Evolutionary conservation across 1,140 invertebrate genomes (phyloP), one percentile per base, ranked within the genome.

Genomic region (Dreissena rostriformis): DNA sequence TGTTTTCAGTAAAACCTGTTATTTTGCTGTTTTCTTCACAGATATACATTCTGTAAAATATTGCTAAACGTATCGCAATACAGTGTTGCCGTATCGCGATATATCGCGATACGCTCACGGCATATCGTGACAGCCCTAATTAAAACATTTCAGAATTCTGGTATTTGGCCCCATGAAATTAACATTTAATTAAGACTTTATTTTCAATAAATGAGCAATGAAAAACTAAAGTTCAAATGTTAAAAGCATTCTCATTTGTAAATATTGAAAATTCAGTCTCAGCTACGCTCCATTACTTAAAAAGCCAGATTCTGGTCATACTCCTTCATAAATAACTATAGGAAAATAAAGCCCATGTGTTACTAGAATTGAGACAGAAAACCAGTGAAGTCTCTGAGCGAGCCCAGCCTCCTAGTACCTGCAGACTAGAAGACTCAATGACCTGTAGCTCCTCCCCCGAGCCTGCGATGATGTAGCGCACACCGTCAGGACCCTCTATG

Each of bases 361-460:
- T 6, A n/a, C 19, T n/a, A 24, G 57, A 22, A 8, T 26, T 22
- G 22, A 68, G 15, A 26, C 15, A 68, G 29, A 22, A 14, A 29
- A 26, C n/a, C 29, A 68, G 1, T 22, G 39, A 2, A 39, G 39
- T 39, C 39, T 39, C 39, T 39, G 39, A 8, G 39, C 39, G 39
- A 39, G 39, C 8, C n/a, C n/a, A 39, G 39, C 39, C 39, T 8
- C 39, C 39, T 26, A n/a, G 17, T 49, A 82, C 79, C 79, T 82
- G 79, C 51, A 82, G 15, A 65, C 71, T 57, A n/a, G 39, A 52
- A 22, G 81, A 83, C 24, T 83, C 81, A 24, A 83, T 83, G 22
- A 83, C 73, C 65, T 83, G 81, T 55, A 83, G 39, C 52, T 83
- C 81, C 66, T 83, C 81, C 0, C 81, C 81, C 1, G 81, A 75